A percentile compares a stretch with the other conserved stretches of the same genome.
Evolutionary conservation across 2,797 vertebrate genomes (phyloP).

Genomic region (Xenentodon cancila): DNA sequence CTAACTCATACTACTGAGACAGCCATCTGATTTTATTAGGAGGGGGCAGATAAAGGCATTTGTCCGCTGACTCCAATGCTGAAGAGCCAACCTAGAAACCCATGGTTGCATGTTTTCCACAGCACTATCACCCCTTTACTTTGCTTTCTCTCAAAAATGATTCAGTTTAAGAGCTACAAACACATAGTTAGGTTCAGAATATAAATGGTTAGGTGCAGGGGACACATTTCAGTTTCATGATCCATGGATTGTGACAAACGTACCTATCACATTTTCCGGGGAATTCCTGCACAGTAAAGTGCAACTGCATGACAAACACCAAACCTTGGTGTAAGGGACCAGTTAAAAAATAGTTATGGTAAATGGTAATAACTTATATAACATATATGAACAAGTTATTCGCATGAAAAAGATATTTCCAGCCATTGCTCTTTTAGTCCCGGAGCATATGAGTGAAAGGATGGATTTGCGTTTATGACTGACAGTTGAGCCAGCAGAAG

Average conservation of each 20-base stretch:
- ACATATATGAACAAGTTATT: neutral
- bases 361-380: too few relatives aligned
- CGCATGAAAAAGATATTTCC: neutral
- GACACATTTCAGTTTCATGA: too few relatives aligned
- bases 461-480: constrained; percentile 5
- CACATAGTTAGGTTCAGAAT: too few relatives aligned
- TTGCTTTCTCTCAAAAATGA: neutral
- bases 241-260: too few relatives aligned
- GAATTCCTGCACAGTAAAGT: too few relatives aligned
- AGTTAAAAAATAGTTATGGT: too few relatives aligned
- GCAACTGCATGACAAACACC: neutral
- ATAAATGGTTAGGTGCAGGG: too few relatives aligned
- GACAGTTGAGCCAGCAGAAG: constrained; percentile 3
- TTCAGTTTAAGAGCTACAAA: too few relatives aligned
- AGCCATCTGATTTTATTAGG: constrained; percentile 28
- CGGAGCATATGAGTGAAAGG: neutral
- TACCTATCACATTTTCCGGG: too few relatives aligned
- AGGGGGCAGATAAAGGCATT: neutral
- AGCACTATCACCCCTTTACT: too few relatives aligned
- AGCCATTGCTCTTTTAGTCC: neutral
- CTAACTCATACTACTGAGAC: constrained; percentile 22
- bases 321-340: too few relatives aligned
- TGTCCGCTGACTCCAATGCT: neutral
- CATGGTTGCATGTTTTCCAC: neutral
- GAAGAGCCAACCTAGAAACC: neutral